Percentiles rank a stretch among this genome's conserved stretches.
Evolutionary conservation across 2,888 invertebrate genomes (phyloP).

Genomic region (Sminthurinus aureus): DNA sequence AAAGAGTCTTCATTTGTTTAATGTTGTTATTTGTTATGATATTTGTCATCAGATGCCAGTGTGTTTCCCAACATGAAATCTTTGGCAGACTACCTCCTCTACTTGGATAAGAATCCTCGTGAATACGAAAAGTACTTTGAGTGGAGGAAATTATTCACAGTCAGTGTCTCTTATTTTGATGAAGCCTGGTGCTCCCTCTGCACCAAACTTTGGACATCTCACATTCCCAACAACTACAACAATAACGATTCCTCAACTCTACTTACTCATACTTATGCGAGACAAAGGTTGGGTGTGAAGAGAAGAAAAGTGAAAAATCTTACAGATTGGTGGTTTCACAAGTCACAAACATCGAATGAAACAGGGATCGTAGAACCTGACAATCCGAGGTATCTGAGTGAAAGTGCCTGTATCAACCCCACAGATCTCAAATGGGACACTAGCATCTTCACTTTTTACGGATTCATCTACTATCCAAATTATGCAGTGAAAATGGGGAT

Average conservation of each 20-base stretch:
- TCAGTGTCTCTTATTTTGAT: slow-evolving; percentile 47
- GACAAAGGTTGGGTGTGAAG: background rate
- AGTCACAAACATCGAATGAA: background rate
- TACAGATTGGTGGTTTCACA: slow-evolving; percentile 53
- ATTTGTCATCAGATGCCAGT: slow-evolving; percentile 53
- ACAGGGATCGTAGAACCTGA: background rate
- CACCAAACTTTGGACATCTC: slow-evolving; percentile 49
- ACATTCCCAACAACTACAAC: background rate
- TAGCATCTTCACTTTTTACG: slow-evolving; percentile 36
- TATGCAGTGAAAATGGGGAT: slow-evolving; percentile 33
- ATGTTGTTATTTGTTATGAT: too few relatives aligned
- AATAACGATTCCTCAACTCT: background rate
- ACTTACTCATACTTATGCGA: background rate
- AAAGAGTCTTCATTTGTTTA: too few relatives aligned
- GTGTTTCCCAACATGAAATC: slow-evolving; percentile 60
- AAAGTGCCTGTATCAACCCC: slow-evolving; percentile 25
- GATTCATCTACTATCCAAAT: slow-evolving; percentile 42
- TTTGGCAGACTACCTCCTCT: slow-evolving; percentile 60
- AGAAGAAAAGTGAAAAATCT: slow-evolving; percentile 38
- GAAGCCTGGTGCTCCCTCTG: slow-evolving; percentile 54
- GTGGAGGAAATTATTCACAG: slow-evolving; percentile 45
- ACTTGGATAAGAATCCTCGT: slow-evolving; percentile 54
- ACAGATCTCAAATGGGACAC: slow-evolving; percentile 32
- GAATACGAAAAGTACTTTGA: slow-evolving; percentile 54
- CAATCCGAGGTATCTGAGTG: background rate